Percentiles rank a stretch among this genome's conserved stretches.
Conservation (phyloP, 2,113 vertebrate genomes). For the Cheilinus undulatus region DNA sequence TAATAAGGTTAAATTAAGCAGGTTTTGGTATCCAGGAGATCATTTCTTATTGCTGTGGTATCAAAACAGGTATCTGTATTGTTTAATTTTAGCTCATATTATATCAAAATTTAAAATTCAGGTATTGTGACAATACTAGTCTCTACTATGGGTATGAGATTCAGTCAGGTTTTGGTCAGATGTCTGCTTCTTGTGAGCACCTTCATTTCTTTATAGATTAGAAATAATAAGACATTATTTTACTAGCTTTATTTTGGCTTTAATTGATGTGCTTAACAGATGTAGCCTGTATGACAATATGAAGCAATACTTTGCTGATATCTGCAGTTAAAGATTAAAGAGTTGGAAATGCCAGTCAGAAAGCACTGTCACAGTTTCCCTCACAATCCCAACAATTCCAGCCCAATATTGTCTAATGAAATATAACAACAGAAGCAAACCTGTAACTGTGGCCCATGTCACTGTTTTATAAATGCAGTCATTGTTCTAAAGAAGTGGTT, state of each 20-base stretch:
- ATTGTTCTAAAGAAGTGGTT: background rate
- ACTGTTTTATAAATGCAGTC: background rate
- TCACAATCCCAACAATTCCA: background rate
- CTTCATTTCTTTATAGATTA: slow-evolving; percentile 1
- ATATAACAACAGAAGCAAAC: background rate
- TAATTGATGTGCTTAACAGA: slow-evolving; percentile 12
- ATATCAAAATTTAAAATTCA: too few relatives aligned
- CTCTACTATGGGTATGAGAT: too few relatives aligned
- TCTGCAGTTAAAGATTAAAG: background rate
- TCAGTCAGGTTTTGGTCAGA: background rate
- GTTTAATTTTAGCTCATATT: too few relatives aligned
- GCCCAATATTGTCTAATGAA: background rate
- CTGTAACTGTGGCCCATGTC: background rate
- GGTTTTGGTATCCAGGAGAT: too few relatives aligned
- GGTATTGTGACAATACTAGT: too few relatives aligned
- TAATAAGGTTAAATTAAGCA: too few relatives aligned
- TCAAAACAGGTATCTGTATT: too few relatives aligned
- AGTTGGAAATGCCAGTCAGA: background rate
- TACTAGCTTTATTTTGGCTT: slow-evolving; percentile 15
- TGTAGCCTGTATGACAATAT: slow-evolving; percentile 3
- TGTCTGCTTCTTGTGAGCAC: slow-evolving; percentile 4
- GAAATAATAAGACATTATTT: slow-evolving; percentile 14
- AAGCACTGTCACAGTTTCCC: slow-evolving; percentile 1
- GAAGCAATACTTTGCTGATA: slow-evolving; percentile 24
- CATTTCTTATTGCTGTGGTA: too few relatives aligned